Conservation (phyloP, 2,888 invertebrate species). For the Sarcophaga subvicina region DNA sequence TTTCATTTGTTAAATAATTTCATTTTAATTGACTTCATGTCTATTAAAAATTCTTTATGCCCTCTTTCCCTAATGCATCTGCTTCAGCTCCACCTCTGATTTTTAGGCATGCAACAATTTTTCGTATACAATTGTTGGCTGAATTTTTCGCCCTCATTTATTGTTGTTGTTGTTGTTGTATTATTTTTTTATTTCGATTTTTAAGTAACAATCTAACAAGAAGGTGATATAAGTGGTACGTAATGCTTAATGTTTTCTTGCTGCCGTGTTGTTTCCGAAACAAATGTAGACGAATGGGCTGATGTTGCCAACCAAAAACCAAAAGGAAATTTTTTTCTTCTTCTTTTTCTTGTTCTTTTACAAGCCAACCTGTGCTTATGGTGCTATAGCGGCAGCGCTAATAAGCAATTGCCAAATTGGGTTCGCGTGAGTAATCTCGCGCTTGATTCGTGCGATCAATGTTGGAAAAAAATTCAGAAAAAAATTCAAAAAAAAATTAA, state of each 20-base stretch:
- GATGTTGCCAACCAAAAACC: conserved; percentile 67
- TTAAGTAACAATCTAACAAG: conserved; percentile 77
- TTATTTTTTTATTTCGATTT: not conserved
- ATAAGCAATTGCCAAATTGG: conserved; percentile 81
- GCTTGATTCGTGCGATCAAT: conserved; percentile 70
- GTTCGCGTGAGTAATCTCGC: conserved; percentile 80
- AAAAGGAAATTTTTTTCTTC: not conserved
- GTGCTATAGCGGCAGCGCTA: conserved; percentile 72
- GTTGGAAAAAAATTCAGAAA: conserved; percentile 28
- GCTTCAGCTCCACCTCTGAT: conserved; percentile 35
- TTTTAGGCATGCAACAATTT: conserved; percentile 47
- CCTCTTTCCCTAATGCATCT: not conserved
- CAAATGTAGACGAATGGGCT: conserved; percentile 39
- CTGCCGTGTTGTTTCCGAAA: conserved; percentile 68
- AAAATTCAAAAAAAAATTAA: not conserved
- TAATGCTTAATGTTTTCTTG: conserved; percentile 71
- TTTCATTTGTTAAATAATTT: too few species aligned
- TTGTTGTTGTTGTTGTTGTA: not conserved
- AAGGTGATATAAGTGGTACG: conserved; percentile 82
- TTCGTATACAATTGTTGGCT: conserved; percentile 48
- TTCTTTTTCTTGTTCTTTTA: not conserved
- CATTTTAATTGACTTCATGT: too few species aligned
- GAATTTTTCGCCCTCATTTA: not conserved
- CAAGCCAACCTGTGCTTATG: conserved; percentile 69
- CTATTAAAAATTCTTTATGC: too few species aligned